Base-by-base conservation (phyloP, 2,797 vertebrate genomes). In the Sphenodon punctatus region DNA sequence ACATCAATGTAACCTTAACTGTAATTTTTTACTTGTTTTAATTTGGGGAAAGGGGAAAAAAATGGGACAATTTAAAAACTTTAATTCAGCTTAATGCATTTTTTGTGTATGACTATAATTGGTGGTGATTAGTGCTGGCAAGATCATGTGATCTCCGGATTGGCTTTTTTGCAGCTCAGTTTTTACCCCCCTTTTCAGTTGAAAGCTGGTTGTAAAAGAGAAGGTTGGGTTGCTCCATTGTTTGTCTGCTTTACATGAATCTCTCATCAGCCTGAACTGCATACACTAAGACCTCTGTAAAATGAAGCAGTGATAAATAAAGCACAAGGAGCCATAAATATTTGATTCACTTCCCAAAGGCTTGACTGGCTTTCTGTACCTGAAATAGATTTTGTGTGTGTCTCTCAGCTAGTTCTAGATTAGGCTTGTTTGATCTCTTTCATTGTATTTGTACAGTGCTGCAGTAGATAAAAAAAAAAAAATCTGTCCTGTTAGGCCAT, bases 321-420 rank as follows among this genome's bases (percentile, higher is more conserved):
- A 89, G 75, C 90, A 88, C 86, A 91, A 85, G 85, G 77, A 68
- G 66, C 80, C 86, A 88, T 92, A 89, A 92, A 92, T 91, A 91
- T 88, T 92, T 91, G 61, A 91, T 89, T 79, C 39, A 41, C 70
- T 67, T 92, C 78, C 86, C 89, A 88, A 91, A 90, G 88, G 88
- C 86, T 89, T 84, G 46, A 49, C 81, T 81, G 87, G 68, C 67
- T 67, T 76, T 84, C 72, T 87, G 56, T 58, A 78, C 78, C 75
- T 86, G 64, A 91, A 69, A 19, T 17, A 72, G 69, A 75, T 82
- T 83, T 68, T 60, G 69, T 64, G 34, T 9, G 51, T 83, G 63
- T 49, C 14, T 1, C 1, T 68, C 71, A 82, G 66, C 23, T 85
- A 75, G 77, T 69, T 79, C 7, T 16, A 64, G 58, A 30, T 38